A percentile compares a stretch with the other conserved stretches of the same genome.
phyloP scores from a whole-genome alignment of 2,797 vertebrate genomes.

The Notolepis coatsorum region DNA sequence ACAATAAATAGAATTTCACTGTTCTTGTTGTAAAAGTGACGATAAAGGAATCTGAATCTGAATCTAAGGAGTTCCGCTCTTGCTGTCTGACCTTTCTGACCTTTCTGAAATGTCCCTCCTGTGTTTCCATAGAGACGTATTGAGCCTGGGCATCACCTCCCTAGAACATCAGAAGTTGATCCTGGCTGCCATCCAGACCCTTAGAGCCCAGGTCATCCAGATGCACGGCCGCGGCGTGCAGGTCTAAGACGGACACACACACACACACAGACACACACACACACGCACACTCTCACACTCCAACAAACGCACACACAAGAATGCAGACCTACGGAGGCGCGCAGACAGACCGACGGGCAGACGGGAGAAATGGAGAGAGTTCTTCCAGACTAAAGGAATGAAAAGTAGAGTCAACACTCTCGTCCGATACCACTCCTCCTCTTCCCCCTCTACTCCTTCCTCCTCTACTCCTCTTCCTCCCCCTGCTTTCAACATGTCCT shows the following conservation, averaged over 20 bases:
- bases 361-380: slow-evolving; percentile 20
- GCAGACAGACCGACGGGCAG: slow-evolving; percentile 27
- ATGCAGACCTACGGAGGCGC: not conserved
- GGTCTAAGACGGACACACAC: slow-evolving; percentile 79
- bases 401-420: slow-evolving; percentile 26
- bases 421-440: slow-evolving; percentile 32
- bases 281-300: not conserved
- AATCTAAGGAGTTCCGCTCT: too few species aligned
- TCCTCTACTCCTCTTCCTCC: too few species aligned
- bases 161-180: slow-evolving; percentile 91
- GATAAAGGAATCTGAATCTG: too few species aligned
- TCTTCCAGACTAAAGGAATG: slow-evolving; percentile 47
- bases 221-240: slow-evolving; percentile 94
- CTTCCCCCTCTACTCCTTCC: slow-evolving; percentile 6
- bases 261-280: not conserved
- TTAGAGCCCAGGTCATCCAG: slow-evolving; percentile 92
- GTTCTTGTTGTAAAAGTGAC: too few species aligned
- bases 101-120: not conserved
- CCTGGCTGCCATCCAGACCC: slow-evolving; percentile 89
- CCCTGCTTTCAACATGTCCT: too few species aligned
- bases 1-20: too few species aligned
- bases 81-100: too few species aligned
- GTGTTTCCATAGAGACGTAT: slow-evolving; percentile 85
- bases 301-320: not conserved
- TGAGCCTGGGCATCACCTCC: slow-evolving; percentile 90